Conservation (phyloP, 2,797 vertebrate species). For the Thaleichthys pacificus region DNA sequence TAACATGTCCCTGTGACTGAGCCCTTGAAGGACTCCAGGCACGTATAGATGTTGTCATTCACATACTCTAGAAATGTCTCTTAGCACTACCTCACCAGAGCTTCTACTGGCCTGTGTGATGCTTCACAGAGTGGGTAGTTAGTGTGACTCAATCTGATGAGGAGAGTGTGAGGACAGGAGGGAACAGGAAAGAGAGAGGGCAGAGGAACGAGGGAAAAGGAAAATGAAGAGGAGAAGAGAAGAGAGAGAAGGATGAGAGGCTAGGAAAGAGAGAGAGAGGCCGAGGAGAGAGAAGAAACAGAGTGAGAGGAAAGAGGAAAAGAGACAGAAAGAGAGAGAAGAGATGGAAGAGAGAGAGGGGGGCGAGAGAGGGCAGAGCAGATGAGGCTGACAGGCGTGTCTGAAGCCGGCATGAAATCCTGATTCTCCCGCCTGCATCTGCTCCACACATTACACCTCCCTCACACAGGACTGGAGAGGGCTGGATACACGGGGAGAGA, state of each 20-base stretch:
- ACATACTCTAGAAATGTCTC: too few species aligned
- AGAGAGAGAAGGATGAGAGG: conserved; percentile 20
- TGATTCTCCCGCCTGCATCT: conserved; percentile 76
- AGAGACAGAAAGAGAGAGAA: conserved; percentile 1
- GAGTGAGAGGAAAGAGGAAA: neutral
- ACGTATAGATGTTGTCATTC: too few species aligned
- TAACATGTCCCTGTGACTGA: neutral
- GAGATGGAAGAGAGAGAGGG: conserved; percentile 31
- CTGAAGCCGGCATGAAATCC: conserved; percentile 64
- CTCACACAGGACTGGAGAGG: conserved; percentile 16
- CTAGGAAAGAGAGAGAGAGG: too few species aligned
- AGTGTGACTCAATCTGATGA: conserved; percentile 16
- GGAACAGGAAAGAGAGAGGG: too few species aligned
- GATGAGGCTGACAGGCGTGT: conserved; percentile 63
- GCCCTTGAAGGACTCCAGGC: too few species aligned
- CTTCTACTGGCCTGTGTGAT: too few species aligned
- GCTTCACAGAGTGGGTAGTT: too few species aligned
- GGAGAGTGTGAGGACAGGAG: too few species aligned
- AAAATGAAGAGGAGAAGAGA: too few species aligned
- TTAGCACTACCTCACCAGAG: too few species aligned
- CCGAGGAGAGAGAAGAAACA: neutral
- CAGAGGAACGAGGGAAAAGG: too few species aligned
- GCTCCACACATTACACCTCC: conserved; percentile 76
- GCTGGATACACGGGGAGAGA: neutral
- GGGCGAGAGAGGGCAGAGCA: conserved; percentile 47